Evolutionary conservation across 2,797 vertebrate genomes (phyloP).

Genomic region (Champsocephalus gunnari): DNA sequence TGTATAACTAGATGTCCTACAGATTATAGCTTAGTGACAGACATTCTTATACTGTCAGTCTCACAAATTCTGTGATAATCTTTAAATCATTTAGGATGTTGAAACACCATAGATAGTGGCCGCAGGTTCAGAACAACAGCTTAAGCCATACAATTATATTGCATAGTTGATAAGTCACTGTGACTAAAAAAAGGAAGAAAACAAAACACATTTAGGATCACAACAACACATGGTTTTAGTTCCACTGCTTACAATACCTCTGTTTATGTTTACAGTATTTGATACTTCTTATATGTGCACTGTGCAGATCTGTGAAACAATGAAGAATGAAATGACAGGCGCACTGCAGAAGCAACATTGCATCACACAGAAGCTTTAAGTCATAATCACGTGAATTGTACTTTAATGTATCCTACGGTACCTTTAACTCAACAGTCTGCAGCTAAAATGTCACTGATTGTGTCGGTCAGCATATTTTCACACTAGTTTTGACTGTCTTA

Average conservation of each 20-base stretch:
- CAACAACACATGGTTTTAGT: slow-evolving; percentile 9
- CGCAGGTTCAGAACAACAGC: slow-evolving; percentile 35
- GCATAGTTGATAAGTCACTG: slow-evolving; percentile 60
- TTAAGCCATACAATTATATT: slow-evolving; percentile 43
- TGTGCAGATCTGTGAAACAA: slow-evolving; percentile 1
- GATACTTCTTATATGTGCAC: neutral
- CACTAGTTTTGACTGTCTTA: slow-evolving; percentile 8
- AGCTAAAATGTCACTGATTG: slow-evolving; percentile 8
- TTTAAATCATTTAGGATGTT: slow-evolving; percentile 14
- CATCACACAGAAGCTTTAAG: slow-evolving; percentile 12
- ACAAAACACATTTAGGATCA: slow-evolving; percentile 10
- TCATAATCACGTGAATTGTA: slow-evolving; percentile 20
- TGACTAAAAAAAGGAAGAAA: slow-evolving; percentile 1
- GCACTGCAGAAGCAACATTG: slow-evolving; percentile 22
- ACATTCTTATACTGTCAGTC: neutral
- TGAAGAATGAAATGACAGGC: neutral
- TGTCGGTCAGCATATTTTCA: slow-evolving; percentile 15
- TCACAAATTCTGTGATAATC: neutral
- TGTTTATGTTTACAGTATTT: slow-evolving; percentile 3
- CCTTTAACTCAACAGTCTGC: slow-evolving; percentile 20
- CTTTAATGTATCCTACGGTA: slow-evolving; percentile 34
- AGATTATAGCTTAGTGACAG: slow-evolving; percentile 3
- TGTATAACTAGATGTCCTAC: neutral
- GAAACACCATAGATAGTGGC: slow-evolving; percentile 19
- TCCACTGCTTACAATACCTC: slow-evolving; percentile 3